phyloP scores from a whole-genome alignment of 2,888 invertebrate species.

The Hemistola chrysoprasaria region DNA sequence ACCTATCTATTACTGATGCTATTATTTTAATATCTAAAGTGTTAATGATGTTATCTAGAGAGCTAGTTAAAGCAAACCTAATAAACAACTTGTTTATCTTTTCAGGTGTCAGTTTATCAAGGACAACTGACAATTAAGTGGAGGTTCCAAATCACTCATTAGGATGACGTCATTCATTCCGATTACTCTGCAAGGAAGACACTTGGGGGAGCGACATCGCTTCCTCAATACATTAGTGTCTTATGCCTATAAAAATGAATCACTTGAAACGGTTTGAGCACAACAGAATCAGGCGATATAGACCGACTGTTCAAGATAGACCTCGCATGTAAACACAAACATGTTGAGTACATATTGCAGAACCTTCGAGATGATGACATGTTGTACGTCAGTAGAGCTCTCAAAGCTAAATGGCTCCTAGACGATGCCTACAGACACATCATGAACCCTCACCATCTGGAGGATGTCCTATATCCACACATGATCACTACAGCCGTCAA shows the following conservation, averaged over 20 bases:
- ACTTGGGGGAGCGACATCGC: constrained; percentile 38
- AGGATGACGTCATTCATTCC: constrained; percentile 12
- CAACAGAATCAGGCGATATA: constrained; percentile 18
- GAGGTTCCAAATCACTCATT: no score
- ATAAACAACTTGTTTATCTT: no score
- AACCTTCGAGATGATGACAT: constrained; percentile 55
- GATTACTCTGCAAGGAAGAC: constrained; percentile 18
- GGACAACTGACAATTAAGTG: no score
- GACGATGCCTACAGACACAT: constrained; percentile 21
- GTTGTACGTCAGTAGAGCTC: constrained; percentile 56
- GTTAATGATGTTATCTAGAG: no score
- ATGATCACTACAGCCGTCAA: constrained; percentile 31
- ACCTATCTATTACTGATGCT: no score
- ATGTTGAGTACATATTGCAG: constrained; percentile 47
- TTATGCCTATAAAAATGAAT: constrained; percentile 13
- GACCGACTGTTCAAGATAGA: constrained; percentile 33
- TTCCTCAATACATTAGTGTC: constrained; percentile 27
- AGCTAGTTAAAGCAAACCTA: no score
- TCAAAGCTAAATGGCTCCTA: constrained; percentile 38
- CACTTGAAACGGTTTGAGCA: constrained; percentile 12
- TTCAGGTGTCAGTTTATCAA: no score
- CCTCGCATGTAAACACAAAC: constrained; percentile 46
- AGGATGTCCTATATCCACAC: constrained; percentile 26
- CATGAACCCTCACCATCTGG: constrained; percentile 29
- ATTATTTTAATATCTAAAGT: no score